Evolutionary conservation across 2,113 vertebrate species (phyloP).

Genomic region (Chloropsis cyanopogon): DNA sequence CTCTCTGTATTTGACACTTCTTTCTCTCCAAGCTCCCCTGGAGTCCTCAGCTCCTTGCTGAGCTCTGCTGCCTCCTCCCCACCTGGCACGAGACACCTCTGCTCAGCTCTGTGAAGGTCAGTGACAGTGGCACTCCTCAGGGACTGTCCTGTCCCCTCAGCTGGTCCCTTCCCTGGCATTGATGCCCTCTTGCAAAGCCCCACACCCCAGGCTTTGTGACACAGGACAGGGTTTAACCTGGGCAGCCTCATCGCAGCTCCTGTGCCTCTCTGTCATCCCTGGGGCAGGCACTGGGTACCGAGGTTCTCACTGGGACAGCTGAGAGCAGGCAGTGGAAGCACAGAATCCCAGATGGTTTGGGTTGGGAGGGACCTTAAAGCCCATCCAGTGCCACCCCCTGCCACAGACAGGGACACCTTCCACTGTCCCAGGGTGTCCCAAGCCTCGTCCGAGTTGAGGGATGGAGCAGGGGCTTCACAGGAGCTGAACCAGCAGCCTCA

Average conservation of each 20-base stretch:
- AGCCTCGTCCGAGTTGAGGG: neutral
- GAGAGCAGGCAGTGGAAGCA: neutral
- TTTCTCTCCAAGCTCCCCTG: neutral
- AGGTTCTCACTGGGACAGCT: neutral
- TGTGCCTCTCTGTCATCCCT: neutral
- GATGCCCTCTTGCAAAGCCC: neutral
- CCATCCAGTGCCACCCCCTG: neutral
- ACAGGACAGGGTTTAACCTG: neutral
- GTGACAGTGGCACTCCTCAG: neutral
- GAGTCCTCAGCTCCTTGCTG: neutral
- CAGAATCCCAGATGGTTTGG: neutral
- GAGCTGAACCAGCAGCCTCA: neutral
- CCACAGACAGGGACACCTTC: neutral
- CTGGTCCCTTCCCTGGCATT: neutral
- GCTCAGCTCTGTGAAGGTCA: neutral
- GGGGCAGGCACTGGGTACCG: fast-evolving
- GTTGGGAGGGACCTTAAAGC: neutral
- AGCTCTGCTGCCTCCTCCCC: neutral
- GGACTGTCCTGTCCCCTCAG: neutral
- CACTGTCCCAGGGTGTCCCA: neutral
- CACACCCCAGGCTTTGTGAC: neutral
- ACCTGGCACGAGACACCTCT: neutral
- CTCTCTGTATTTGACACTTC: neutral
- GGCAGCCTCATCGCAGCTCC: neutral
- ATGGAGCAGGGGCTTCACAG: neutral